A percentile compares a stretch with the other conserved stretches of the same genome.
Conservation (phyloP, 2,797 vertebrate species). For the Cyclura pinguis region DNA sequence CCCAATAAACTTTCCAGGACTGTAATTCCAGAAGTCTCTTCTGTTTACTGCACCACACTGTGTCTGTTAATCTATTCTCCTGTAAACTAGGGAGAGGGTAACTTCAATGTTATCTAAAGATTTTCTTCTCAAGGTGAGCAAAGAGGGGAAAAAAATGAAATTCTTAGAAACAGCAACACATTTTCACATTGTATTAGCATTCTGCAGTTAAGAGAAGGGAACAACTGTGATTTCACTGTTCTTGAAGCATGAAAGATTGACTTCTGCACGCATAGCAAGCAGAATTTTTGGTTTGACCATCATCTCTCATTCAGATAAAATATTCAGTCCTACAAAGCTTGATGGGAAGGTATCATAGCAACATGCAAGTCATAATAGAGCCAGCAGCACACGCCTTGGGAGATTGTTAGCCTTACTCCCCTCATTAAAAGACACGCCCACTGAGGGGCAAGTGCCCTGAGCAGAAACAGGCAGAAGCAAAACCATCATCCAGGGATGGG, state of each 20-base stretch:
- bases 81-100: neutral
- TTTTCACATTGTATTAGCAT: neutral
- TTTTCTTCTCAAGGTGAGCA: neutral
- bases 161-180: neutral
- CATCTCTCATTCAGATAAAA: neutral
- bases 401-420: conserved; percentile 20
- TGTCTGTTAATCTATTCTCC: neutral
- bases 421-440: conserved; percentile 25
- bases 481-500: conserved; percentile 14
- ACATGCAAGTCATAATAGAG: conserved; percentile 49
- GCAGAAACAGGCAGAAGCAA: conserved; percentile 6
- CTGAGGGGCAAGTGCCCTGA: conserved; percentile 17
- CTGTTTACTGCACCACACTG: neutral
- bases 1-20: neutral
- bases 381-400: neutral
- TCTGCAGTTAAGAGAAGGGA: neutral
- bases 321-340: conserved; percentile 1
- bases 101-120: neutral
- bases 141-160: neutral
- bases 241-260: neutral
- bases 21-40: neutral
- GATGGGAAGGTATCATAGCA: conserved; percentile 43
- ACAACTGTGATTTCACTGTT: neutral
- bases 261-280: neutral
- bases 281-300: neutral